Conservation (phyloP, 2,113 vertebrate genomes). For the Polypterus bichir region DNA sequence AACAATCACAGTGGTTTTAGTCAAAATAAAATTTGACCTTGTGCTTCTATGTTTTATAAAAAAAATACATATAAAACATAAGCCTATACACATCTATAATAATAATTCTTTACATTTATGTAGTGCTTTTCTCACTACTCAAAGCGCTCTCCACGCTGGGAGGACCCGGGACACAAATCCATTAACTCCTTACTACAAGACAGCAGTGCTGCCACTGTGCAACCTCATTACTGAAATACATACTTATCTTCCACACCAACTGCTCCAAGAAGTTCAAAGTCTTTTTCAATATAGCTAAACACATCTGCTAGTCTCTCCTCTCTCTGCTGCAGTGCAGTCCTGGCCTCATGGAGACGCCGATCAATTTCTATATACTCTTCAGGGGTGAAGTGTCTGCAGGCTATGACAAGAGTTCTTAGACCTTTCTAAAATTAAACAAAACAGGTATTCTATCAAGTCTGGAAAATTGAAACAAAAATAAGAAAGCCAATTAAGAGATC, state of each 20-base stretch:
- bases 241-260: conserved; percentile 97
- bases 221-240: conserved; percentile 18
- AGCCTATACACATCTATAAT: no score
- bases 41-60: no score
- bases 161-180: no score
- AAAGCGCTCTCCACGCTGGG: no score
- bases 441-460: not conserved
- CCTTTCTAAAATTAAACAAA: conserved; percentile 64
- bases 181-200: no score
- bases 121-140: no score
- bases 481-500: not conserved
- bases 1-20: no score
- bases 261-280: conserved; percentile 83
- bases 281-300: conserved; percentile 77
- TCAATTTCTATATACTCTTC: conserved; percentile 75
- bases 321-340: conserved; percentile 81
- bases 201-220: no score
- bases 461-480: not conserved
- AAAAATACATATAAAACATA: no score
- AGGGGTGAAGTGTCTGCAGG: conserved; percentile 70
- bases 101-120: no score
- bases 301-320: conserved; percentile 71
- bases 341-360: conserved; percentile 63
- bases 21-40: no score
- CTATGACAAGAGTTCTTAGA: conserved; percentile 81